These are phyloP conservation scores for Meloidogyne floridensis DNA, from an alignment of 1,140 invertebrate genomes.

Conservation along the genomic window DNA sequence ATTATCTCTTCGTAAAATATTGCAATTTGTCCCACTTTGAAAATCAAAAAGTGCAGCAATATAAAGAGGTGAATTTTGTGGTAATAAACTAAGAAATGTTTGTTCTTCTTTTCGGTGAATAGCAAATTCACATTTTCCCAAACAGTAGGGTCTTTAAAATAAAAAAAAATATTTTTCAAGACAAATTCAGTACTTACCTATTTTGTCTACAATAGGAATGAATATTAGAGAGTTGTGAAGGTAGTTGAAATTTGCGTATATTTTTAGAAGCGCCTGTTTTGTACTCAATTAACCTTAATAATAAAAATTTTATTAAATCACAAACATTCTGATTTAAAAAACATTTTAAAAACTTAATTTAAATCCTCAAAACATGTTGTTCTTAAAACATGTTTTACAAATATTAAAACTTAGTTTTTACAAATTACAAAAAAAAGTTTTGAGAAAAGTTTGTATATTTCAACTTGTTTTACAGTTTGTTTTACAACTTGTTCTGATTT, in stretches of 20 bases:
- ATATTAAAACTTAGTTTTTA: no score
- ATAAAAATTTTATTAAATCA: neutral
- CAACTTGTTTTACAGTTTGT: no score
- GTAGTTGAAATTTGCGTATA: conserved; percentile 20
- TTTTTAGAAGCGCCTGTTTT: conserved; percentile 35
- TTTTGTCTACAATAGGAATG: conserved; percentile 58
- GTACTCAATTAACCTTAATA: conserved; percentile 36
- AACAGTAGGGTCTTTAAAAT: conserved; percentile 15
- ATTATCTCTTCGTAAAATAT: conserved; percentile 44
- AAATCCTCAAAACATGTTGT: no score
- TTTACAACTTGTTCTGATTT: no score
- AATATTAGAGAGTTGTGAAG: conserved; percentile 35
- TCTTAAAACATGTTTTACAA: no score
- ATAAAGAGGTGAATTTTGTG: conserved; percentile 58
- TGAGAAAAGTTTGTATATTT: no score
- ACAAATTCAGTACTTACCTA: conserved; percentile 6
- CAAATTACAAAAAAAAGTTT: no score
- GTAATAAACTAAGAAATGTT: conserved; percentile 52
- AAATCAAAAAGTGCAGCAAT: conserved; percentile 60
- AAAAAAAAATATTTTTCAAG: neutral
- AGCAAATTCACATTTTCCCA: conserved; percentile 4
- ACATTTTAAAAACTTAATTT: no score
- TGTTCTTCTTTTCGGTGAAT: neutral
- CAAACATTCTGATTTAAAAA: no score
- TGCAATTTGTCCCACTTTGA: conserved; percentile 53